A percentile compares a stretch with the other conserved stretches of the same genome.
Conservation (phyloP, 2,888 invertebrate genomes). For the Carterocephalus palaemon region DNA sequence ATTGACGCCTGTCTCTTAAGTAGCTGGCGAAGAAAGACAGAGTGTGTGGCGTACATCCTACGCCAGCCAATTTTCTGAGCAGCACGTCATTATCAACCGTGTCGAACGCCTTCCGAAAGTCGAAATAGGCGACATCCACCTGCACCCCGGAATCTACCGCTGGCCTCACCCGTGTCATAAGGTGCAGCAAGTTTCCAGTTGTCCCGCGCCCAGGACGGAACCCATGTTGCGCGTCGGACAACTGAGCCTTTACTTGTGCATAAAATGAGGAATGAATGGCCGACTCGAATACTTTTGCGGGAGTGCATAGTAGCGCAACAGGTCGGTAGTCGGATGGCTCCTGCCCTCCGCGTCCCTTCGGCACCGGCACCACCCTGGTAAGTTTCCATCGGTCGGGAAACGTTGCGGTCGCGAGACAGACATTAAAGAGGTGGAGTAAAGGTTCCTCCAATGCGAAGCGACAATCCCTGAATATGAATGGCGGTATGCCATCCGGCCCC, state of each 20-base stretch:
- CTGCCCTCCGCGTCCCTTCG: constrained; percentile 4
- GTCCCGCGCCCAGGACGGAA: constrained; percentile 5
- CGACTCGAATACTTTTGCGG: constrained; percentile 14
- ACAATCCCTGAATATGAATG: constrained; percentile 22
- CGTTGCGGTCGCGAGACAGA: neutral
- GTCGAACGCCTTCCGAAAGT: constrained; percentile 14
- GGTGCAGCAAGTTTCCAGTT: neutral
- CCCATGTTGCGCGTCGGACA: constrained; percentile 12
- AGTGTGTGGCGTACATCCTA: constrained; percentile 1
- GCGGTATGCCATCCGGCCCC: constrained; percentile 25
- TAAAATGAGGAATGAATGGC: neutral
- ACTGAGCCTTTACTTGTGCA: constrained; percentile 5
- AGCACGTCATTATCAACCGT: constrained; percentile 1
- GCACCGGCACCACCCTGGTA: constrained; percentile 17
- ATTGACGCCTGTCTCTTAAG: constrained; percentile 10
- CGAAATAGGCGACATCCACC: constrained; percentile 19
- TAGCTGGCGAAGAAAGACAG: constrained; percentile 15
- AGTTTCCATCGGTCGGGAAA: constrained; percentile 21
- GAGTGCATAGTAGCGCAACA: constrained; percentile 9
- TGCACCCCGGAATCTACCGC: constrained; percentile 20
- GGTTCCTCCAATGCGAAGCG: constrained; percentile 1
- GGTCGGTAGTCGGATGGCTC: constrained; percentile 2
- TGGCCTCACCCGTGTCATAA: neutral
- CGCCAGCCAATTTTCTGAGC: neutral
- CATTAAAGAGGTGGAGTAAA: constrained; percentile 15